phyloP scores from a whole-genome alignment of 35 echinoderm and acorn worm species.

The Chiridota heheva region DNA sequence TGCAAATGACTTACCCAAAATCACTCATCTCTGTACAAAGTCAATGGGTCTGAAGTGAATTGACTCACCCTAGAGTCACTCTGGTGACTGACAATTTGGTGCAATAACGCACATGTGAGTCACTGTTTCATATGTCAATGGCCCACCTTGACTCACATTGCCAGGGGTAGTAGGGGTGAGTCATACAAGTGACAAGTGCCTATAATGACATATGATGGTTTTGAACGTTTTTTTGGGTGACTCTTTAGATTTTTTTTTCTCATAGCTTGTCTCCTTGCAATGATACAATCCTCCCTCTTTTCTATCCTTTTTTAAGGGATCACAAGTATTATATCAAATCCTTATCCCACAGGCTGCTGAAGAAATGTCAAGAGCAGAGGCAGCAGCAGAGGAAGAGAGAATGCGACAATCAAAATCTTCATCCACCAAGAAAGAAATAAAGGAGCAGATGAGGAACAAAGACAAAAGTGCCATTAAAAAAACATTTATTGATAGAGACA shows the following conservation, averaged over 20 bases:
- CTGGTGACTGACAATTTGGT: no score
- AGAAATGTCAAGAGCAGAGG: slow-evolving; percentile 38
- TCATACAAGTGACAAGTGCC: no score
- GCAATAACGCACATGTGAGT: no score
- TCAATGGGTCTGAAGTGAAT: no score
- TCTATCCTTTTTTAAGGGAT: background rate
- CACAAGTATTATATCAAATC: background rate
- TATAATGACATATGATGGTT: background rate
- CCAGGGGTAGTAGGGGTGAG: no score
- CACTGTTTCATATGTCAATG: no score
- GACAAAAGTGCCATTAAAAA: slow-evolving; percentile 64
- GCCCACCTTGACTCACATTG: no score
- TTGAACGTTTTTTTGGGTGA: background rate
- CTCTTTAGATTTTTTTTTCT: background rate
- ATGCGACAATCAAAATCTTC: slow-evolving; percentile 34
- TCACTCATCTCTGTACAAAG: no score
- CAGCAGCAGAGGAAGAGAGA: slow-evolving; percentile 36
- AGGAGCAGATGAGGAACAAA: slow-evolving; percentile 54
- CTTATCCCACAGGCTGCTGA: slow-evolving; percentile 46
- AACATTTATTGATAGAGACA: slow-evolving; percentile 66
- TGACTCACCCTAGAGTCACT: no score
- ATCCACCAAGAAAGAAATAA: slow-evolving; percentile 23
- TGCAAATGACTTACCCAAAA: no score
- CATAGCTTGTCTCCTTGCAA: background rate
- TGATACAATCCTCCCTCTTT: no score